Percentiles rank a stretch among this genome's conserved stretches.
These are phyloP conservation scores for Todiramphus chloris DNA, from an alignment of 2,113 vertebrate species.

Conservation along the genomic window DNA sequence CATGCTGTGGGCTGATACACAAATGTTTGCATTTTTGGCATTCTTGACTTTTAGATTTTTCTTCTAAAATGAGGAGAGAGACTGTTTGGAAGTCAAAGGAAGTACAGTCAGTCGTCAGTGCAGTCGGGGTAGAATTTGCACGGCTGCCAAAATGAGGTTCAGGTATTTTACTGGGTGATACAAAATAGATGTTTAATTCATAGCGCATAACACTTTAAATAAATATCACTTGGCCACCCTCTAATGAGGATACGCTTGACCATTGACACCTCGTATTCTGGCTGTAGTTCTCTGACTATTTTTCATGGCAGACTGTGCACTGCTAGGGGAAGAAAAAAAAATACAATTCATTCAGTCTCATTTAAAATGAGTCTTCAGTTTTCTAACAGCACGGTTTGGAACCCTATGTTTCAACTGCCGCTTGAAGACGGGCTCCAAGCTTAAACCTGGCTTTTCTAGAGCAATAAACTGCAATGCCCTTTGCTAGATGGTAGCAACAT, in stretches of 20 bases:
- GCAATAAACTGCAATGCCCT: background rate
- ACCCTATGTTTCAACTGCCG: background rate
- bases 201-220: background rate
- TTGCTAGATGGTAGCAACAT: background rate
- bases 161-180: slow-evolving; percentile 47
- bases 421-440: background rate
- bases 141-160: slow-evolving; percentile 49
- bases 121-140: background rate
- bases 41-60: slow-evolving; percentile 32
- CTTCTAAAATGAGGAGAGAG: background rate
- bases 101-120: background rate
- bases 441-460: slow-evolving; percentile 1
- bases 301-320: background rate
- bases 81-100: background rate
- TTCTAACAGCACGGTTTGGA: background rate
- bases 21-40: background rate
- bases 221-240: slow-evolving; percentile 38
- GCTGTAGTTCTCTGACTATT: background rate
- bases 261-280: slow-evolving; percentile 33
- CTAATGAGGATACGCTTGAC: slow-evolving; percentile 43
- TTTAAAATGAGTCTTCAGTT: background rate
- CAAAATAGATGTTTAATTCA: slow-evolving; percentile 63
- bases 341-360: background rate
- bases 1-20: background rate
- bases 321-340: slow-evolving; percentile 8